Conservation (phyloP, 2,113 vertebrate genomes). For the Toxotes jaculatrix region DNA sequence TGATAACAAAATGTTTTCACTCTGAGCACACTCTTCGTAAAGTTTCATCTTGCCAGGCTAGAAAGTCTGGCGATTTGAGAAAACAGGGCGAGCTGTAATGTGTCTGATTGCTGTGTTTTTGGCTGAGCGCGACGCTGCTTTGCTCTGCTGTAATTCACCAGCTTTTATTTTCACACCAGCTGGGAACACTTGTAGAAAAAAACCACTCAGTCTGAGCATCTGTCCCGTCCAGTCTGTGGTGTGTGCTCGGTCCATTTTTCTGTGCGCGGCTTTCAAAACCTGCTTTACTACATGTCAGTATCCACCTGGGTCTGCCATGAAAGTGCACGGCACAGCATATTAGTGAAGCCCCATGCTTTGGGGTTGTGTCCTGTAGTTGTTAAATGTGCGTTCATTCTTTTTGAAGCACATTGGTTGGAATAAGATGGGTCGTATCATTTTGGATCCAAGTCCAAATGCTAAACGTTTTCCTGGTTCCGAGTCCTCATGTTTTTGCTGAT, state of each 20-base stretch:
- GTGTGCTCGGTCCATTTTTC: conserved; percentile 22
- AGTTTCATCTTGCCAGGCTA: neutral
- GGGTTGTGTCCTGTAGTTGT: too few relatives aligned
- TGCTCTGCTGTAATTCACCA: conserved; percentile 34
- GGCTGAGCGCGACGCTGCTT: neutral
- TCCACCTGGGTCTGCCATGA: neutral
- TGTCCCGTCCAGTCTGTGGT: conserved; percentile 4
- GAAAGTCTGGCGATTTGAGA: neutral
- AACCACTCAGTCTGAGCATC: conserved; percentile 24
- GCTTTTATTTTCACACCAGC: conserved; percentile 54
- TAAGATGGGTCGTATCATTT: too few relatives aligned
- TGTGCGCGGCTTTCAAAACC: neutral
- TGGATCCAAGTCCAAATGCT: too few relatives aligned
- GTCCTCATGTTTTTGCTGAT: neutral
- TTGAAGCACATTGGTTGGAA: neutral
- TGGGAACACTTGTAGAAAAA: conserved; percentile 45
- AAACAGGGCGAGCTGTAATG: neutral
- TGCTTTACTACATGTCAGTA: neutral
- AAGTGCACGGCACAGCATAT: too few relatives aligned
- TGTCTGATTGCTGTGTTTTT: conserved; percentile 8
- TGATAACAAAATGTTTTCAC: too few relatives aligned
- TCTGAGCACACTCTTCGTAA: neutral
- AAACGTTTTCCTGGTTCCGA: neutral
- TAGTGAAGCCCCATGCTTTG: too few relatives aligned
- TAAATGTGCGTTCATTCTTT: neutral